A percentile compares a stretch with the other conserved stretches of the same genome.
These are phyloP conservation scores for Drosophila persimilis DNA, from an alignment of 1,140 invertebrate genomes.

Conservation along the genomic window DNA sequence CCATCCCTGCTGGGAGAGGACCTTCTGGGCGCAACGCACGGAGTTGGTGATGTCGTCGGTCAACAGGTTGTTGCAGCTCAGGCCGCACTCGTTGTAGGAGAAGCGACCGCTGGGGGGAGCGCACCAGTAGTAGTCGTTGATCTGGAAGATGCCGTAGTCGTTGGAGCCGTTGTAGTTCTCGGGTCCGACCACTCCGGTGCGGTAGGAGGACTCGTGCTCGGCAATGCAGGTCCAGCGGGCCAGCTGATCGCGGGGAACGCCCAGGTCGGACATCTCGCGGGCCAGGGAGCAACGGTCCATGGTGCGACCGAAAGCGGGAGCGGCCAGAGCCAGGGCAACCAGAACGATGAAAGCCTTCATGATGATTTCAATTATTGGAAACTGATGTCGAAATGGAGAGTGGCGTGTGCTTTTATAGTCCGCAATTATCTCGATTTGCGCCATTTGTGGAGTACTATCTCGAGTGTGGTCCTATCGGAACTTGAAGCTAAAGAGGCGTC, in stretches of 20 bases:
- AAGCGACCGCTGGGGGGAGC: constrained; percentile 54
- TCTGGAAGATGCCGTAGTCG: constrained; percentile 80
- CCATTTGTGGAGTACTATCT: constrained; percentile 7
- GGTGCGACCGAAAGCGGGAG: constrained; percentile 60
- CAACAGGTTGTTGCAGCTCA: constrained; percentile 59
- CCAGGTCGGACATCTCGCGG: constrained; percentile 67
- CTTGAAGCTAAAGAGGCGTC: constrained; percentile 3
- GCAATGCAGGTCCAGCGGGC: constrained; percentile 63
- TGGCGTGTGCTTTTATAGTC: constrained; percentile 14
- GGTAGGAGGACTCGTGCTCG: constrained; percentile 63
- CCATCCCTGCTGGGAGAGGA: constrained; percentile 68
- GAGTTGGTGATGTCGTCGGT: constrained; percentile 61
- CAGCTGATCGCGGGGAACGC: constrained; percentile 62
- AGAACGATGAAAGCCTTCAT: constrained; percentile 39
- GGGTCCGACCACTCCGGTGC: constrained; percentile 50
- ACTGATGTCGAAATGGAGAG: constrained; percentile 9
- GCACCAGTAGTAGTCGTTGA: constrained; percentile 78
- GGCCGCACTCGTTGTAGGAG: constrained; percentile 60
- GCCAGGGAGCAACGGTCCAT: constrained; percentile 80
- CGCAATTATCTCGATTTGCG: constrained; percentile 19
- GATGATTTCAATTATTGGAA: constrained; percentile 3
- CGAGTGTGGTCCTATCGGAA: neutral
- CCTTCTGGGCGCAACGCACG: constrained; percentile 67
- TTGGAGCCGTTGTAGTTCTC: constrained; percentile 68
- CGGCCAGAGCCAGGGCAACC: constrained; percentile 58